A percentile compares a stretch with the other conserved stretches of the same genome.
phyloP scores from a whole-genome alignment of 1,140 invertebrate species.

The Drosophila pectinifera region DNA sequence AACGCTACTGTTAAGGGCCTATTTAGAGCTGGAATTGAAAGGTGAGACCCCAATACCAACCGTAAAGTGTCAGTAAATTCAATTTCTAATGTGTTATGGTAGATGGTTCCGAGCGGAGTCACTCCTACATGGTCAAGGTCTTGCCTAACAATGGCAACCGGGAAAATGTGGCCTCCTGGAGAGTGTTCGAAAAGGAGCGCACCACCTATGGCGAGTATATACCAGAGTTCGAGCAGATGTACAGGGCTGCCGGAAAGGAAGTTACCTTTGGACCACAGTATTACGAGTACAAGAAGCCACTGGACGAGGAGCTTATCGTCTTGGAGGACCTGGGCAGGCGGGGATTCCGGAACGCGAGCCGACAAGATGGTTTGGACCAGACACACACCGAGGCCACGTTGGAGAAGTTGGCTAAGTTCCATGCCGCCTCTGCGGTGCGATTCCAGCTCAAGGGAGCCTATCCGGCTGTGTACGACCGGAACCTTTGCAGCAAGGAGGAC shows the following conservation, averaged over 20 bases:
- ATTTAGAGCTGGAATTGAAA: slow-evolving; percentile 44
- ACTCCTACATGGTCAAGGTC: slow-evolving; percentile 66
- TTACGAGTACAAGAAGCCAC: slow-evolving; percentile 22
- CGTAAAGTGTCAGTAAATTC: neutral
- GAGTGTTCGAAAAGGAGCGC: slow-evolving; percentile 70
- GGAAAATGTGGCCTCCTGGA: slow-evolving; percentile 57
- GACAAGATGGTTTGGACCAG: slow-evolving; percentile 86
- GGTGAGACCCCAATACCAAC: slow-evolving; percentile 22
- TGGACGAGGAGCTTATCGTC: slow-evolving; percentile 74
- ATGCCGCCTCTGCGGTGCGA: slow-evolving; percentile 86
- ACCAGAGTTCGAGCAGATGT: slow-evolving; percentile 69
- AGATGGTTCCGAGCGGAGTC: slow-evolving; percentile 43
- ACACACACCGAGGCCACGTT: slow-evolving; percentile 85
- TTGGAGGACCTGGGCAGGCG: slow-evolving; percentile 86
- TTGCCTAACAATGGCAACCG: slow-evolving; percentile 45
- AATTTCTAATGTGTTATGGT: neutral
- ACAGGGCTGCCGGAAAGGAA: slow-evolving; percentile 62
- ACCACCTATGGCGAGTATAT: slow-evolving; percentile 58
- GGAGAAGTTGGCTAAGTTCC: slow-evolving; percentile 86
- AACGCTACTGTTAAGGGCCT: slow-evolving; percentile 48
- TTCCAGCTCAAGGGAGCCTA: slow-evolving; percentile 57
- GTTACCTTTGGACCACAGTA: slow-evolving; percentile 58
- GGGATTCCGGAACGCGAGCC: slow-evolving; percentile 86
- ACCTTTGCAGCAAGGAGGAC: slow-evolving; percentile 54
- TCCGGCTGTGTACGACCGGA: slow-evolving; percentile 43